A percentile compares a stretch with the other conserved stretches of the same genome.
Conservation (phyloP, 2,797 vertebrate genomes). For the Enteromius trimaculatus region DNA sequence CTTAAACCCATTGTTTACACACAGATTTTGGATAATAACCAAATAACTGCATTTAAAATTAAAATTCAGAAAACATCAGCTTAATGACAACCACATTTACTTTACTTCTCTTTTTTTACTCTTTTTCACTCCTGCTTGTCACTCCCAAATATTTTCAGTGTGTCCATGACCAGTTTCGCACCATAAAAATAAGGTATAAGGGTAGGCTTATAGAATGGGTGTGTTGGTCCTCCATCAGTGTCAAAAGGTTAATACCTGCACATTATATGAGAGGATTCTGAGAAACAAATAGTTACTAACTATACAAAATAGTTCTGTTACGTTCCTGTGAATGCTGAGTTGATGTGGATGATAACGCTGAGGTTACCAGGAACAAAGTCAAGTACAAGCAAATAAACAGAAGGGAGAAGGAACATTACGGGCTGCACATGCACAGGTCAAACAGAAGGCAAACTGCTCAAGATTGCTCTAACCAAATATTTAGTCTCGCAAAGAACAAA, state of each 20-base stretch:
- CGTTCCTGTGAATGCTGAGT: slow-evolving; percentile 58
- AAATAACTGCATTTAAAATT: background rate
- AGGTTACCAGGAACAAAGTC: slow-evolving; percentile 48
- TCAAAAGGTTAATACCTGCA: background rate
- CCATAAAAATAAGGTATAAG: background rate
- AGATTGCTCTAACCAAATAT: slow-evolving; percentile 32
- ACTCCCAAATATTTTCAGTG: background rate
- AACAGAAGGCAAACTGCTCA: slow-evolving; percentile 57
- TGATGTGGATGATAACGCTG: slow-evolving; percentile 66
- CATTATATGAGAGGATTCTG: background rate
- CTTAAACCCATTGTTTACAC: background rate
- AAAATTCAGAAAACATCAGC: background rate
- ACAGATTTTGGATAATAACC: background rate
- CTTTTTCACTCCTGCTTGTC: background rate
- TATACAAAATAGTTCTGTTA: slow-evolving; percentile 65
- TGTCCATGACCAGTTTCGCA: background rate
- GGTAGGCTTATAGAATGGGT: background rate
- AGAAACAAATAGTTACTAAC: slow-evolving; percentile 1
- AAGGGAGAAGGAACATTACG: slow-evolving; percentile 63
- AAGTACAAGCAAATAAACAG: slow-evolving; percentile 70
- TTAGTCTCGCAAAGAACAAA: background rate
- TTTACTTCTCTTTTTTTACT: background rate
- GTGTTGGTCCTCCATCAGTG: background rate
- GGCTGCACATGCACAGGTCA: slow-evolving; percentile 67
- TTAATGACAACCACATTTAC: background rate